These are phyloP conservation scores for Whitmania pigra DNA, from an alignment of 1,140 invertebrate species.

Conservation along the genomic window DNA sequence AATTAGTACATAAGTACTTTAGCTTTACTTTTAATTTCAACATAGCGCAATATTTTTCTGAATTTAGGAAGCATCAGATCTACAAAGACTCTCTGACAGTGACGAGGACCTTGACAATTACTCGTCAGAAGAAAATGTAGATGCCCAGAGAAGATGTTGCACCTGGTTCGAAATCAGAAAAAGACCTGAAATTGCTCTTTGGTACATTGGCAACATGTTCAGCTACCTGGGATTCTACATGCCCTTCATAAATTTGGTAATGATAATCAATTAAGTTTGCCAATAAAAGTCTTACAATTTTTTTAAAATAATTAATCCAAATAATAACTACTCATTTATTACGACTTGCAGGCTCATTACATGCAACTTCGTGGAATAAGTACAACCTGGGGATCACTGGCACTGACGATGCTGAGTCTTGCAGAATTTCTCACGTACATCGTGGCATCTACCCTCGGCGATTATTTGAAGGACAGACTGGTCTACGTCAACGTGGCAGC, in stretches of 20 bases:
- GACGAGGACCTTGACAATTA: not conserved
- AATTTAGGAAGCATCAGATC: no score
- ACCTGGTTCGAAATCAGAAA: slow-evolving; percentile 15
- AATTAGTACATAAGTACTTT: no score
- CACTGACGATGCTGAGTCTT: slow-evolving; percentile 25
- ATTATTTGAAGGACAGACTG: slow-evolving; percentile 24
- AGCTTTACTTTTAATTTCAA: no score
- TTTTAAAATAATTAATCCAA: not conserved
- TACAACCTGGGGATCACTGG: slow-evolving; percentile 22
- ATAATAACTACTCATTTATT: not conserved
- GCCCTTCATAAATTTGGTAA: slow-evolving; percentile 28
- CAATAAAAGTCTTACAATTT: no score
- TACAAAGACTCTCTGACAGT: no score
- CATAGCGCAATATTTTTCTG: no score
- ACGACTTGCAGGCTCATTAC: slow-evolving; percentile 23
- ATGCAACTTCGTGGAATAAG: slow-evolving; percentile 25
- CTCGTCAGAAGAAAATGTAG: not conserved
- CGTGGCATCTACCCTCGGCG: slow-evolving; percentile 24
- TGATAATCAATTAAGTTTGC: no score
- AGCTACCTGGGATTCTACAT: slow-evolving; percentile 27
- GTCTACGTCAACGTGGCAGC: slow-evolving; percentile 25
- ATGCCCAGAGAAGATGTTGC: slow-evolving; percentile 3
- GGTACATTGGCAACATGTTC: slow-evolving; percentile 26
- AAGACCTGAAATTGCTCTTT: slow-evolving; percentile 27
- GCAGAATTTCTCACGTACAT: slow-evolving; percentile 27